Percentiles rank a stretch among this genome's conserved stretches.
Conservation (phyloP, 2,888 invertebrate species). For the Fragum fragum region DNA sequence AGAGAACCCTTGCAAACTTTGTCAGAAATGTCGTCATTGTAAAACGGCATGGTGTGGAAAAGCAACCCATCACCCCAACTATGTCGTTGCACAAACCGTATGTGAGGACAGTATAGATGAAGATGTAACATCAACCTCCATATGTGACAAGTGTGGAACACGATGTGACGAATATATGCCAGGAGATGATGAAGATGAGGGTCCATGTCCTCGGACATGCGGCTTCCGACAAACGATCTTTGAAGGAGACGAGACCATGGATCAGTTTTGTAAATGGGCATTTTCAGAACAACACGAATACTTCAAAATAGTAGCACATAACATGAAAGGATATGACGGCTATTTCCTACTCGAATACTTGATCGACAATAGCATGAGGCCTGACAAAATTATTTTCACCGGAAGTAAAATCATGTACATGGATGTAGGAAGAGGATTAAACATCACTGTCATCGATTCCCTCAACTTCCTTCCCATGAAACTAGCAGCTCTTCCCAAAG, state of each 20-base stretch:
- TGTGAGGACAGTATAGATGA: conserved; percentile 42
- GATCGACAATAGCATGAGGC: conserved; percentile 48
- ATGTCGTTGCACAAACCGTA: conserved; percentile 45
- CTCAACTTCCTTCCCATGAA: conserved; percentile 60
- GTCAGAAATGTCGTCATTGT: conserved; percentile 37
- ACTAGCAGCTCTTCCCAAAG: conserved; percentile 49
- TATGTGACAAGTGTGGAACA: conserved; percentile 47
- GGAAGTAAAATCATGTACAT: conserved; percentile 61
- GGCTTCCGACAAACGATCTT: conserved; percentile 54
- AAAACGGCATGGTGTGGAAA: conserved; percentile 47
- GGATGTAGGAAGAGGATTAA: conserved; percentile 27
- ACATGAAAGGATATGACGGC: conserved; percentile 58
- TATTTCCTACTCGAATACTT: conserved; percentile 60
- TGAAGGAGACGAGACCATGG: conserved; percentile 40
- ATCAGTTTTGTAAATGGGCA: conserved; percentile 49
- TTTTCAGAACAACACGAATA: conserved; percentile 44
- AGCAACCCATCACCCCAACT: conserved; percentile 45
- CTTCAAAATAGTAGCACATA: conserved; percentile 53
- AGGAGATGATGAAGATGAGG: conserved; percentile 30
- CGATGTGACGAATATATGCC: conserved; percentile 46
- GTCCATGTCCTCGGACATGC: conserved; percentile 54
- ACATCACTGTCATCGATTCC: conserved; percentile 35
- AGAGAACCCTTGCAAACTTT: conserved; percentile 24
- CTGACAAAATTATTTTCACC: conserved; percentile 41
- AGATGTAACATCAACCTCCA: conserved; percentile 15